Evolutionary conservation across 1,140 invertebrate genomes (phyloP).

Genomic region (Paraescarpia echinospica): DNA sequence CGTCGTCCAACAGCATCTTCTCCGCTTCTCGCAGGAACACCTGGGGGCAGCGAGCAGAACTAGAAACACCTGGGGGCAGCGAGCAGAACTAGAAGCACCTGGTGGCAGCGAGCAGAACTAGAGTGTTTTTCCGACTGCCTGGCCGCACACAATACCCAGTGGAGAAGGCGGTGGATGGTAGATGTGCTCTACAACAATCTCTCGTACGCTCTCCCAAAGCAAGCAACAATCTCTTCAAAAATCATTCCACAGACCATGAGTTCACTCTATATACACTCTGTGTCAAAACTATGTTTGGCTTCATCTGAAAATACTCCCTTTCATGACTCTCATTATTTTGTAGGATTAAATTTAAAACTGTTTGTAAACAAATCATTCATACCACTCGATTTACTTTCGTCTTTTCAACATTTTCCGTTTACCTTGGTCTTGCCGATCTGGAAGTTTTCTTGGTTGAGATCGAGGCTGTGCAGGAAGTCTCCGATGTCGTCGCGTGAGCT

Average conservation of each 20-base stretch:
- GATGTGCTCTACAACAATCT: too few relatives aligned
- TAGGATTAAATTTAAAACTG: too few relatives aligned
- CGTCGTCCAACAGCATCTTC: conserved; percentile 87
- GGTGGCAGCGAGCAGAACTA: conserved; percentile 51
- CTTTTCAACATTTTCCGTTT: not conserved
- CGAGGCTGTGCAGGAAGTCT: conserved; percentile 76
- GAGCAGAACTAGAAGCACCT: conserved; percentile 72
- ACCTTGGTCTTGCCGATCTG: conserved; percentile 85
- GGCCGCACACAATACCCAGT: too few relatives aligned
- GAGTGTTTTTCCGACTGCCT: conserved; percentile 34
- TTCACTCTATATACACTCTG: too few relatives aligned
- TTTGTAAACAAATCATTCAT: too few relatives aligned
- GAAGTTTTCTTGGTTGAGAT: conserved; percentile 85
- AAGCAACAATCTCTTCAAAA: too few relatives aligned
- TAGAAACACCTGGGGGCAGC: conserved; percentile 75
- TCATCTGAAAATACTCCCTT: too few relatives aligned
- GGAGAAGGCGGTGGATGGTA: too few relatives aligned
- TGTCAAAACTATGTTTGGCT: too few relatives aligned
- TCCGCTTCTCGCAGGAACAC: conserved; percentile 93
- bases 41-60: conserved; percentile 41
- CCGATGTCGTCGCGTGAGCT: conserved; percentile 69
- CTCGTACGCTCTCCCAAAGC: too few relatives aligned
- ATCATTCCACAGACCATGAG: too few relatives aligned
- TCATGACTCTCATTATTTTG: too few relatives aligned
- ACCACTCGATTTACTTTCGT: not conserved